Evolutionary conservation across 2,113 vertebrate species (phyloP).

Genomic region (Platichthys flesus): DNA sequence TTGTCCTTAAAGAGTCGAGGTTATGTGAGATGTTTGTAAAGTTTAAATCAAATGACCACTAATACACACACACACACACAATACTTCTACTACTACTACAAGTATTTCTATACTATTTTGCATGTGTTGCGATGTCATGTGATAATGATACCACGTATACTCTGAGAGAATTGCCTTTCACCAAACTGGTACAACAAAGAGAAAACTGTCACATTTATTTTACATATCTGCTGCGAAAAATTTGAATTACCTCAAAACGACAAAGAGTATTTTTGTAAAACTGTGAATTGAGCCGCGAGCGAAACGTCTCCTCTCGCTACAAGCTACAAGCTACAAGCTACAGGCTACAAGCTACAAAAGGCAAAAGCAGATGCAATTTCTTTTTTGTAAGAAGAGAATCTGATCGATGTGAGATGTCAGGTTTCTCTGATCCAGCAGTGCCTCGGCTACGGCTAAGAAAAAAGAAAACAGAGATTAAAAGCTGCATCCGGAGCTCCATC

Average conservation of each 20-base stretch:
- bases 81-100: conserved; percentile 36
- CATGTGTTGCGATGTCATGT: conserved; percentile 76
- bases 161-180: conserved; percentile 86
- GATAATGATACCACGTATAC: conserved; percentile 54
- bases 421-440: conserved; percentile 80
- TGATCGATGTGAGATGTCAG: conserved; percentile 53
- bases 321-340: conserved; percentile 47
- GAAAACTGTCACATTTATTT: conserved; percentile 78
- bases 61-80: conserved; percentile 23
- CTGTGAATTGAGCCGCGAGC: conserved; percentile 83
- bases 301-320: conserved; percentile 46
- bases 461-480: conserved; percentile 62
- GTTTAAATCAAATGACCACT: conserved; percentile 64
- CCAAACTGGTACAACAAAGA: conserved; percentile 86
- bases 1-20: conserved; percentile 76
- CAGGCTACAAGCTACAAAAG: conserved; percentile 18
- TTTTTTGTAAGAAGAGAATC: conserved; percentile 61
- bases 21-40: conserved; percentile 67
- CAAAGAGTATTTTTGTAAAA: conserved; percentile 82
- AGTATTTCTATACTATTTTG: conserved; percentile 56
- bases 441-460: conserved; percentile 78
- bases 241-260: conserved; percentile 85
- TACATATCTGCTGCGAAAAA: conserved; percentile 75
- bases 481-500: conserved; percentile 67
- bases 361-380: conserved; percentile 57